Conservation (phyloP, 1,140 invertebrate genomes). For the Eueides isabella region DNA sequence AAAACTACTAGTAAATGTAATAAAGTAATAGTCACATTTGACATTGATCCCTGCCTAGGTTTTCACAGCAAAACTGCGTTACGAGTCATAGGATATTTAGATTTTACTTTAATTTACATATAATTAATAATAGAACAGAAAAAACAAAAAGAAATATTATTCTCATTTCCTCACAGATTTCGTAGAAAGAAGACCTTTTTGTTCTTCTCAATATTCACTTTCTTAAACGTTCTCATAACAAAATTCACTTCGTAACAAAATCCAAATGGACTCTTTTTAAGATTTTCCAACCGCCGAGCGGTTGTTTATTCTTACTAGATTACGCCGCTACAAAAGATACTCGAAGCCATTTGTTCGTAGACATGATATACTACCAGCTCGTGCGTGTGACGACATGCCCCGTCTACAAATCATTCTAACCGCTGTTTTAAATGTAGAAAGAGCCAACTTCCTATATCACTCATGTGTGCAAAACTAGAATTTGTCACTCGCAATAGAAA, state of each 20-base stretch:
- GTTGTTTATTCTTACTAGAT: conserved; percentile 73
- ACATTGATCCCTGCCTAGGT: too few relatives aligned
- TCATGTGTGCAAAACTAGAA: conserved; percentile 32
- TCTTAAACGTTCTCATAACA: too few relatives aligned
- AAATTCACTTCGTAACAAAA: neutral
- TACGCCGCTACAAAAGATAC: conserved; percentile 67
- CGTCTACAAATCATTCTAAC: neutral
- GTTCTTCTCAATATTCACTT: too few relatives aligned
- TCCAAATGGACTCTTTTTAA: conserved; percentile 46
- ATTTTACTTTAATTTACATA: too few relatives aligned
- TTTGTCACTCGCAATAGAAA: conserved; percentile 52
- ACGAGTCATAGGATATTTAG: too few relatives aligned
- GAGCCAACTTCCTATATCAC: neutral
- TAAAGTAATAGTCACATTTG: too few relatives aligned
- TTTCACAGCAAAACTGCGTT: too few relatives aligned
- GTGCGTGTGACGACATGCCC: conserved; percentile 67
- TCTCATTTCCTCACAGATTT: too few relatives aligned
- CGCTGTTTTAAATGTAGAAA: neutral
- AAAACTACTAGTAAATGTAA: too few relatives aligned
- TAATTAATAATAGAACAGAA: too few relatives aligned
- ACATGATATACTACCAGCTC: conserved; percentile 72
- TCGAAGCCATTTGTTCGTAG: conserved; percentile 69
- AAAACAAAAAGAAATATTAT: too few relatives aligned
- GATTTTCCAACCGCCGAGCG: conserved; percentile 43
- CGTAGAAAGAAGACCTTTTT: too few relatives aligned